Percentiles rank a stretch among this genome's conserved stretches.
Conservation (phyloP, 2,888 invertebrate genomes). For the Hanleya hanleyi region DNA sequence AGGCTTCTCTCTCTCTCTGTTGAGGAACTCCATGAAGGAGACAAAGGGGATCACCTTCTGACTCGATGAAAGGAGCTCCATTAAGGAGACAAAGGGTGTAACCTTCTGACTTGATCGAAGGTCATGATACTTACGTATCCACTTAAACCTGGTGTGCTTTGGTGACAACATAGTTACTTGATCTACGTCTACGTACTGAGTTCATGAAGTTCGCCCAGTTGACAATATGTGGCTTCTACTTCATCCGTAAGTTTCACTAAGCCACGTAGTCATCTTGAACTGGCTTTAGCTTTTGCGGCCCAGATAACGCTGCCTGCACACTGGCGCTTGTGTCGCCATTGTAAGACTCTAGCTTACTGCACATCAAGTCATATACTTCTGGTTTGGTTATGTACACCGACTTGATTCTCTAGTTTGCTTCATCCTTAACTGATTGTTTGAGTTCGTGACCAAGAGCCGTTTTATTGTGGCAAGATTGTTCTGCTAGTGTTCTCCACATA, state of each 20-base stretch:
- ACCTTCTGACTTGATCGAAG: too few species aligned
- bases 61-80: too few species aligned
- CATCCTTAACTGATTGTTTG: neutral
- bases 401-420: neutral
- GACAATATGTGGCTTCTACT: neutral
- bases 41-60: neutral
- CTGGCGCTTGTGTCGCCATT: neutral
- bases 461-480: neutral
- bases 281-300: neutral
- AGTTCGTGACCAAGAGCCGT: neutral
- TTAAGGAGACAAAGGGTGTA: too few species aligned
- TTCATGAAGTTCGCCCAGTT: neutral
- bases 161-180: neutral
- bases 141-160: neutral
- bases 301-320: neutral
- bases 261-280: neutral
- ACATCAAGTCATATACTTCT: neutral
- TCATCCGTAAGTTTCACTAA: neutral
- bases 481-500: neutral
- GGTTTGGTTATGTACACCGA: neutral
- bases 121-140: neutral
- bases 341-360: neutral
- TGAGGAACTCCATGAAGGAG: conserved; percentile 8
- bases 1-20: neutral
- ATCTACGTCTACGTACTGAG: neutral